Conservation (phyloP, 2,113 vertebrate genomes). For the Vulpes lagopus region DNA sequence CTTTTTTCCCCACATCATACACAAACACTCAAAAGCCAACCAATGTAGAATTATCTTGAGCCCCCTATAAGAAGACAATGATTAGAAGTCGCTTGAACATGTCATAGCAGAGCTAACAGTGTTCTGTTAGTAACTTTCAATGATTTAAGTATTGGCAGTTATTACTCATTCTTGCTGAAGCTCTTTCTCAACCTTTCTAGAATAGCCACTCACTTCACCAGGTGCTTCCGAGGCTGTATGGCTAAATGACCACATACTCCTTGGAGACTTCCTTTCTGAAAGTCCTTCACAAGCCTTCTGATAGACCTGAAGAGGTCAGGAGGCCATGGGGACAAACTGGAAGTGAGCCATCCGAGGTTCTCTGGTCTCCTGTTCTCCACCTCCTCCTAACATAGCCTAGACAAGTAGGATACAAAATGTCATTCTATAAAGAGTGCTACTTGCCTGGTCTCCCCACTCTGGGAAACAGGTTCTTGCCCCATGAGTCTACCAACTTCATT, state of each 20-base stretch:
- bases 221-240: background rate
- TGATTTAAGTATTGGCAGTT: background rate
- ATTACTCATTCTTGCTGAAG: background rate
- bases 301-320: background rate
- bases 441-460: background rate
- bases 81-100: background rate
- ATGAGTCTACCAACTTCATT: background rate
- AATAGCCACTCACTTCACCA: background rate
- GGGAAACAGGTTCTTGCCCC: background rate
- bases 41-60: background rate
- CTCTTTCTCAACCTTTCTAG: background rate
- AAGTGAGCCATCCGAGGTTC: background rate
- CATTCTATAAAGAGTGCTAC: background rate
- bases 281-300: background rate
- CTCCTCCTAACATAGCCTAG: background rate
- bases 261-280: background rate
- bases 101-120: background rate
- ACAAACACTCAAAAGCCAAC: background rate
- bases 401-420: background rate
- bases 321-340: background rate
- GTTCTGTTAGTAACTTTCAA: background rate
- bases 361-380: background rate
- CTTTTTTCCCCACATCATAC: background rate
- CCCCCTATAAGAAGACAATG: background rate
- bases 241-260: background rate